These are phyloP conservation scores for Heptranchias perlo DNA, from an alignment of 2,113 vertebrate genomes.

Conservation along the genomic window DNA sequence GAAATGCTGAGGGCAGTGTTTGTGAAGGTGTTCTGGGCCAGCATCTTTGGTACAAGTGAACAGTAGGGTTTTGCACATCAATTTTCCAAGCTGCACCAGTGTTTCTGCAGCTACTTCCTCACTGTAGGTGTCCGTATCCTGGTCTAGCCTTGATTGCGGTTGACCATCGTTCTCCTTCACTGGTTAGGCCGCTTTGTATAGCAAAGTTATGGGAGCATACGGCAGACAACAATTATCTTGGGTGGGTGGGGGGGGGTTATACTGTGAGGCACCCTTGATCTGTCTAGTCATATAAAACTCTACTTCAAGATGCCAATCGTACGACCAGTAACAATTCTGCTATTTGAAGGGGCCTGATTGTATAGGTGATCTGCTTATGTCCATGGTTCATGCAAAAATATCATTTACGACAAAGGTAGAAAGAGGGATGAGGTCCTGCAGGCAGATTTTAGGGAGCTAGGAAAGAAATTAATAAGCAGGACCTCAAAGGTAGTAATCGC, in stretches of 20 bases:
- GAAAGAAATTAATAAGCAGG: too few relatives aligned
- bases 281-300: not conserved
- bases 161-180: not conserved
- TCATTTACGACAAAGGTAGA: too few relatives aligned
- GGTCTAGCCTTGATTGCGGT: not conserved
- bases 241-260: not conserved
- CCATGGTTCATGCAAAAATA: not conserved
- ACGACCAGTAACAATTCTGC: not conserved
- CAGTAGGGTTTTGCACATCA: not conserved
- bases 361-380: not conserved
- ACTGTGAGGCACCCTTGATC: not conserved
- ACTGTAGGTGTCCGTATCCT: not conserved
- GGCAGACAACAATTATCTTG: too few relatives aligned
- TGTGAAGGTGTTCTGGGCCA: not conserved
- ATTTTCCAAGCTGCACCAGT: not conserved
- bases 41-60: not conserved
- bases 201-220: not conserved
- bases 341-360: not conserved
- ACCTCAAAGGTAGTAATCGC: too few relatives aligned
- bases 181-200: not conserved
- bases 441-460: too few relatives aligned
- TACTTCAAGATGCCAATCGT: not conserved
- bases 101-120: too few relatives aligned
- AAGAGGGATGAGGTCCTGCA: too few relatives aligned
- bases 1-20: not conserved